Base-by-base conservation (phyloP, 2,888 invertebrate species). In the Polymixis lichenea region DNA sequence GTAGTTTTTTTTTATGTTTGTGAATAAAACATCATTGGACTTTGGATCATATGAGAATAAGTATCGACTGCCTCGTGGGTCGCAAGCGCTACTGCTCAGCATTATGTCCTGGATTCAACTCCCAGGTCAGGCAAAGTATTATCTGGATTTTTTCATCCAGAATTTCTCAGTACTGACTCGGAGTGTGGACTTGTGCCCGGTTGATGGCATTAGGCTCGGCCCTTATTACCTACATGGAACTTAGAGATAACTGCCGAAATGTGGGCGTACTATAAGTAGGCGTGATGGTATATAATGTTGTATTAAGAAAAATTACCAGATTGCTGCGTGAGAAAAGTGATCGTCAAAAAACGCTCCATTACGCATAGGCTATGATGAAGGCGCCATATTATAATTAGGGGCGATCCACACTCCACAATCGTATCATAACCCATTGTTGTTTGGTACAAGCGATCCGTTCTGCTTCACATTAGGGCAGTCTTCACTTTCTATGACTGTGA, bases 401-500 rank as follows among this genome's bases (percentile, higher is more conserved):
- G 78, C 69, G 83, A 80, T 79, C 84, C 70, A 79, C 72, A 80
- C 75, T 82, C 77, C 61, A 76, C 82, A 82, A 71, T 83, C 81
- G 82, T 88, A 88, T 88, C 86, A 75, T 84, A 86, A 86, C 83
- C 87, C 78, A 92, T 92, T 91, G 90, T 90, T 87, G 87, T 88
- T 88, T 89, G 78, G 86, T 85, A 89, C 88, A 86, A 92, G 91
- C 92, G 92, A 93, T 94, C 82, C 94, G 95, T 92, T 93, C 95
- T 93, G 93, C 87, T 95, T 95, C 92, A 92, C 95, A 95, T 93
- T 88, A 90, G 88, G 94, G 72, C 94, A 92, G 89, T 91, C 92
- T 94, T 95, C 95, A 95, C 95, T 95, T 95, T 95, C 95, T 94
- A 92, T 90, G 92, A 88, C 91, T 89, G 90, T 91, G 92, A 94